These are phyloP conservation scores for Valencia hispanica DNA, from an alignment of 2,797 vertebrate genomes.

Conservation along the genomic window DNA sequence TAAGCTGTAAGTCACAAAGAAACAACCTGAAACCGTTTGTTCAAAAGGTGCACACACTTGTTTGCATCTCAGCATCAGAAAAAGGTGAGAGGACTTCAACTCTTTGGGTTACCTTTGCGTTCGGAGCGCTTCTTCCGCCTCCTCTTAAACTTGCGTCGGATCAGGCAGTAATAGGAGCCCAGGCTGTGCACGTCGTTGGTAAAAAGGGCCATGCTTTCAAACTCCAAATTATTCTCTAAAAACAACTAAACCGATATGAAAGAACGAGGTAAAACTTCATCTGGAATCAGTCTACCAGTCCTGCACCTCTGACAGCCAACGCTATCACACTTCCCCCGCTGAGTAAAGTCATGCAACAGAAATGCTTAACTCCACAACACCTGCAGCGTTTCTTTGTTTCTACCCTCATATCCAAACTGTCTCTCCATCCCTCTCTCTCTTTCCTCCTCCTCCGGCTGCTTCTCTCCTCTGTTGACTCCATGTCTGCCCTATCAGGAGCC, in stretches of 20 bases:
- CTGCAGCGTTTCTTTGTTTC: conserved; percentile 63
- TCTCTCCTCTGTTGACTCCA: conserved; percentile 64
- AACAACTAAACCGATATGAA: conserved; percentile 24
- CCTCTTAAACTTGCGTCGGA: conserved; percentile 79
- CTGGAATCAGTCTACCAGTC: conserved; percentile 30
- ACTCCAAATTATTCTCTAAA: neutral
- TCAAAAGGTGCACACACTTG: conserved; percentile 3
- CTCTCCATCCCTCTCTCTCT: conserved; percentile 34
- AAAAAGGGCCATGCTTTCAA: conserved; percentile 73
- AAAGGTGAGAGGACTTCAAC: neutral
- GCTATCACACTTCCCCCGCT: conserved; percentile 17
- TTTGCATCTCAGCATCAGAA: conserved; percentile 35
- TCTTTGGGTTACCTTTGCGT: conserved; percentile 83
- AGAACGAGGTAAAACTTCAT: conserved; percentile 24
- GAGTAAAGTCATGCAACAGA: conserved; percentile 16
- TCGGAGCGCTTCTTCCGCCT: conserved; percentile 85
- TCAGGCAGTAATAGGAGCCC: conserved; percentile 77
- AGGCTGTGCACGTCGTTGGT: conserved; percentile 52
- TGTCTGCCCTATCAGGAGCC: conserved; percentile 69
- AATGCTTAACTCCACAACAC: conserved; percentile 53
- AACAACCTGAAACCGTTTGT: conserved; percentile 1
- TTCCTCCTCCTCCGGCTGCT: conserved; percentile 39
- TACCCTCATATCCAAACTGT: conserved; percentile 52
- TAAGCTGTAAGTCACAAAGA: neutral
- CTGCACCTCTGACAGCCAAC: conserved; percentile 9